These are phyloP conservation scores for Gobio occitaniae DNA, from an alignment of 2,797 vertebrate species.

Conservation along the genomic window DNA sequence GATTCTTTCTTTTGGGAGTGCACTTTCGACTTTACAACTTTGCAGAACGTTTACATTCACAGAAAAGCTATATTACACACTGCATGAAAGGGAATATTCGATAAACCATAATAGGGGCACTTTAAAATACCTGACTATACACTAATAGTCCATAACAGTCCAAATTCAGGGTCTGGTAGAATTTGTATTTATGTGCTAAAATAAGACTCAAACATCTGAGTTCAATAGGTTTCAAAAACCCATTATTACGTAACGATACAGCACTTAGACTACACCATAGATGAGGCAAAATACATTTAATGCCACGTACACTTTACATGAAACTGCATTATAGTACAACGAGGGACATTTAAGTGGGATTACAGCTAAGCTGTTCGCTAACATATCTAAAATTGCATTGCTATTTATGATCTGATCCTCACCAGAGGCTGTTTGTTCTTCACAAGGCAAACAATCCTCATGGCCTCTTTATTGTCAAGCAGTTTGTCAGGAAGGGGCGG, in stretches of 20 bases:
- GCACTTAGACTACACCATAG: constrained; percentile 5
- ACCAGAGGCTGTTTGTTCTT: constrained; percentile 95
- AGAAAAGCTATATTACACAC: no score
- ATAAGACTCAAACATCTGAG: constrained; percentile 13
- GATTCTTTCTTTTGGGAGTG: no score
- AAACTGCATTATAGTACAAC: background rate
- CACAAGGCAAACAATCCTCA: constrained; percentile 91
- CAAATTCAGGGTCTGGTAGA: background rate
- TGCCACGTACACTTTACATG: background rate
- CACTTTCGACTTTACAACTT: no score
- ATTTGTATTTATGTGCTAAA: constrained; percentile 9
- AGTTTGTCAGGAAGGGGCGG: constrained; percentile 85
- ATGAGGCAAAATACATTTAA: constrained; percentile 29
- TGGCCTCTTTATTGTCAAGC: constrained; percentile 88
- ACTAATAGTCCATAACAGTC: no score
- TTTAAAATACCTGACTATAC: no score
- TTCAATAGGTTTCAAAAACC: background rate
- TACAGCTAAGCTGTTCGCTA: constrained; percentile 23
- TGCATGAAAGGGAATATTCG: no score
- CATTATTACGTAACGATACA: constrained; percentile 22
- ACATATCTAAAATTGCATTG: constrained; percentile 4
- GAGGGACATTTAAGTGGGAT: background rate
- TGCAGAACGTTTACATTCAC: no score
- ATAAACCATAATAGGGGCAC: no score
- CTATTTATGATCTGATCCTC: constrained; percentile 61